Evolutionary conservation across 2,888 invertebrate genomes (phyloP), one percentile per base, ranked within the genome.

Genomic region (Abscondita cerata): DNA sequence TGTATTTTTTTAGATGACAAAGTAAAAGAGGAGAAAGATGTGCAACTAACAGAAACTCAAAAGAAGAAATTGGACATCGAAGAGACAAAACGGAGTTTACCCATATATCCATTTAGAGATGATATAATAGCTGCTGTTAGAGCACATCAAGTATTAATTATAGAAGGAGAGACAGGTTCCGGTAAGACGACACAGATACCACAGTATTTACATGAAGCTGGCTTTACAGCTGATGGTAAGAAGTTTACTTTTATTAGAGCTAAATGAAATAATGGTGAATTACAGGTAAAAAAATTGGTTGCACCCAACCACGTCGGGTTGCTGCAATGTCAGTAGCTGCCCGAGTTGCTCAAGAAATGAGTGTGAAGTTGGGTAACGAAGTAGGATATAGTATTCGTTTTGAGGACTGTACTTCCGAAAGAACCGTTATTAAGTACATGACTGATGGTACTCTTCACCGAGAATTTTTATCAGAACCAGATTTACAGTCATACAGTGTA

Each of bases 261-360:
- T 4, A 25, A 20, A 31, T 16, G 19, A 18, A 19, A 19, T 40
- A 40, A 16, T 18, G 11, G 5, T 18, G 19, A 44, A 44, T 58
- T 58, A 4, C 52, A 73, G 73, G 68, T 33, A 95, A 93, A 82
- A 90, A 91, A 80, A 94, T 98, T 73, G 98, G 98, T 0, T 99
- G 98, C 76, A 99, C 98, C 0, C 97, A 98, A 79, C 98, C 99
- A 0, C 84, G 98, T 67, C 85, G 99, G 79, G 99, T 99, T 1
- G 99, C 99, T 16, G 98, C 99, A 1, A 99, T 99, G 99, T 96
- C 96, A n/a, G 99, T 99, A 16, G 95, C 99, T 15, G 92, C 98
- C 2, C 87, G 99, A 78, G 99, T 99, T 0, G 95, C 98, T 1
- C 94, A 98, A 78, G 99, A 99, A 86, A 95, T 98, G 94, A 88